Base-by-base conservation (phyloP, 2,797 vertebrate species). In the Gambelia wislizenii region DNA sequence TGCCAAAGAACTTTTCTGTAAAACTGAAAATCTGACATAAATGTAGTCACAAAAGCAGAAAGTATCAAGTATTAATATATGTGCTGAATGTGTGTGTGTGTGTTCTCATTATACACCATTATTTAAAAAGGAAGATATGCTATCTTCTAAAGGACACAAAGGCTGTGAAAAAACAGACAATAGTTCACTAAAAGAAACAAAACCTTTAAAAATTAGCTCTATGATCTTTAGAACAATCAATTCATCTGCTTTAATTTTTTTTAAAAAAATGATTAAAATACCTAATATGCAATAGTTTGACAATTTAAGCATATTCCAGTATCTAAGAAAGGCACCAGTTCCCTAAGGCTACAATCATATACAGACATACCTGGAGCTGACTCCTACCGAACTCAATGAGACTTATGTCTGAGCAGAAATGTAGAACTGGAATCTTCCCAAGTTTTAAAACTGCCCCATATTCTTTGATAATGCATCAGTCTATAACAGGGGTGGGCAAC, bases 331-430 rank as follows among this genome's bases (percentile, higher is more conserved):
- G 36, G 70, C 36, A 39, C n/a, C 16, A 74, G 22, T 20, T 78
- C 7, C 16, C 33, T 78, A 27, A 47, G n/a, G 14, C 69, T 36
- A n/a, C 33, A 72, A 36, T 12, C 13, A 3, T 42, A 74, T 74
- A 18, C 72, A 74, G 36, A 74, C 16, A 18, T 42, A 74, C 6
- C 70, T 74, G 36, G 36, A 74, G 39, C 2, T 74, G 72, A 74
- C 0, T 42, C 8, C 18, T 2, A 42, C 2, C n/a, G n/a, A n/a
- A n/a, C n/a, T n/a, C n/a, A n/a, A n/a, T 7, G 39, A 36, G 6
- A 18, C 72, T 16, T 74, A 22, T 39, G 2, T 42, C 39, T 42
- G 18, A 74, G 39, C 20, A 22, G 18, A 42, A 22, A 39, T 42
- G 2, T 39, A 74, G 14, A 25, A n/a, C n/a, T n/a, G 30, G 4